Conservation (phyloP, 2,888 invertebrate genomes). For the Spisula subtruncata region DNA sequence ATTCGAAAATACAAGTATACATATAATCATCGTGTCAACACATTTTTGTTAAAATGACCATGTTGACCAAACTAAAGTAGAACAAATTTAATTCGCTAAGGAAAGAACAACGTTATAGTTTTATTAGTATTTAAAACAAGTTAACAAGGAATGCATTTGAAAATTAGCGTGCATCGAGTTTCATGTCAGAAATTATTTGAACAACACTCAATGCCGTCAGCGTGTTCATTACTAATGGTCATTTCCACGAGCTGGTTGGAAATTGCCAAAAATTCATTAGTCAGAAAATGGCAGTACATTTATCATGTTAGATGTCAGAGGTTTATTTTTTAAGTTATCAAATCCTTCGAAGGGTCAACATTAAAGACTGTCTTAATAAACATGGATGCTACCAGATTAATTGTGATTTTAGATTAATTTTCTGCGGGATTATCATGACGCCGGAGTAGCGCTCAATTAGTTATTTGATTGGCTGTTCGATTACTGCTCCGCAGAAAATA, state of each 20-base stretch:
- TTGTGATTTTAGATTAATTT: slow-evolving; percentile 74
- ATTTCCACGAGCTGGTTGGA: background rate
- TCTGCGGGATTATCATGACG: slow-evolving; percentile 63
- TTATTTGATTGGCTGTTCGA: slow-evolving; percentile 69
- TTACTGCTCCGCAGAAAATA: slow-evolving; percentile 67
- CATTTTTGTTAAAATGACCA: too few relatives aligned
- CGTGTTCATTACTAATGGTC: background rate
- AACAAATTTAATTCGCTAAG: too few relatives aligned
- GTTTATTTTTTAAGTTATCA: slow-evolving; percentile 41
- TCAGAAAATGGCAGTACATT: background rate
- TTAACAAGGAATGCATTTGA: too few relatives aligned
- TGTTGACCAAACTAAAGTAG: too few relatives aligned
- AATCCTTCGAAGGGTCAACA: slow-evolving; percentile 51
- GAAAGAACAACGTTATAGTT: too few relatives aligned
- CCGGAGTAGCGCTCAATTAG: slow-evolving; percentile 59
- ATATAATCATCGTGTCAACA: too few relatives aligned
- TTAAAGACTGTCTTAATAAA: slow-evolving; percentile 55
- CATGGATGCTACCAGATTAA: slow-evolving; percentile 59
- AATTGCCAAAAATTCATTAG: background rate
- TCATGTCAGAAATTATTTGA: background rate
- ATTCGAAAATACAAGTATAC: too few relatives aligned
- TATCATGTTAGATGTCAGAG: background rate
- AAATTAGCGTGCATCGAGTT: background rate
- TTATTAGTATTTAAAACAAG: too few relatives aligned
- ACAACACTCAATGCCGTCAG: background rate